Evolutionary conservation across 1,140 invertebrate genomes (phyloP), one percentile per base, ranked within the genome.

Genomic region (Steinernema feltiae): DNA sequence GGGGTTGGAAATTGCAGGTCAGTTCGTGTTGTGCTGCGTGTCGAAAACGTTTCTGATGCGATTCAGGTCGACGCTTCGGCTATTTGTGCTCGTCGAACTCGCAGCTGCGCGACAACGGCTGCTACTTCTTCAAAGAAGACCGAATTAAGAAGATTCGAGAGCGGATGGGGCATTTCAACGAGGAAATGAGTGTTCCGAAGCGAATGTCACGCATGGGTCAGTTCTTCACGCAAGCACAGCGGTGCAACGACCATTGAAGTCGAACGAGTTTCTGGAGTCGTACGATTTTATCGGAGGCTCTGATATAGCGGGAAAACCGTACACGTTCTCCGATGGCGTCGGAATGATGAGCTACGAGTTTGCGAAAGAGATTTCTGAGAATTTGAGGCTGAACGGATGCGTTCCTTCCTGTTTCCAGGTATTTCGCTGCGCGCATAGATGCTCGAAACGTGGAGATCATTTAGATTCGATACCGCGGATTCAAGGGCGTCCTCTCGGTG

Each of bases 21-120:
- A 15, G 24, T 63, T 7, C n/a, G n/a, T n/a, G 24, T 15, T n/a
- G 24, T 63, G 24, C 53, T 15, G 7, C 7, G 41, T 12, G 41
- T 46, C 41, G 24, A n/a, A 27, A 63, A 15, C 15, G 12, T n/a
- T 7, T 63, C 24, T 3, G 15, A 15, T n/a, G 24, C 24, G 15
- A 27, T 27, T 32, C 48, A 73, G 72, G 72, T n/a, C 35, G 72
- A 1, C 48, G 74, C 41, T 79, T 71, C 30, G 71, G 76, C 1
- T 82, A 82, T 76, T 46, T 87, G 3, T 84, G 84, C 29, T 78
- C 77, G 31, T 86, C 85, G 12, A 80, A 84, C 27, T 86, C 85
- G 24, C 85, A 86, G 70, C 73, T 86, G 71, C 48, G 85, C 30
- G 85, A 86, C 30, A 82, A 82, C 76, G 85, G 85, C 1, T 74